Evolutionary conservation across 2,797 vertebrate species (phyloP), one percentile per base, ranked within the genome.

Genomic region (Selene dorsalis): DNA sequence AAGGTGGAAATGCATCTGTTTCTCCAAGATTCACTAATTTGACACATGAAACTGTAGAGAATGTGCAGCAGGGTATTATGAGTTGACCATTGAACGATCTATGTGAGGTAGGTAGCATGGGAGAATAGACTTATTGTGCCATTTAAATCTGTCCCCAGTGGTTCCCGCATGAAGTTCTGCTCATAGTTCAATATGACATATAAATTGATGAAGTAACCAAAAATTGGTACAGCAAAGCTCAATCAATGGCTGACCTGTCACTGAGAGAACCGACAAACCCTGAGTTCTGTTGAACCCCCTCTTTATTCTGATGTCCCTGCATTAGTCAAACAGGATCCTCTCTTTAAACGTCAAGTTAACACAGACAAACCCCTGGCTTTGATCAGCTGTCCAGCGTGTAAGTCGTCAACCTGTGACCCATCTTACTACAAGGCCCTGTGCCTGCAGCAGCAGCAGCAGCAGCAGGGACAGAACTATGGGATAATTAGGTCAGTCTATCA

Each of bases 401-500:
- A 69, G 53, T 48, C 30, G 77, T 78, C 43, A 69, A 78, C 85
- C 77, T 85, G 59, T 75, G 85, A 90, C 87, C 85, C 65, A 10
- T 75, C 64, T 77, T 83, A 77, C 89, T 84, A 76, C 69, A 52
- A 70, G 68, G 60, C 80, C 66, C 47, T 68, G 56, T 79, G 75
- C 82, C 77, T 81, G 73, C 82, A 73, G 82, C 56, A 35, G 10
- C 55, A 22, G 52, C 30, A 35, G 32, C 32, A 39, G 10, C 58
- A 35, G 10, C 41, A 22, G 52, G 48, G 60, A n/a, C 77, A 81
- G 58, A 70, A 73, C 77, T 75, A 52, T 30, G 41, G 59, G 63
- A 68, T 90, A 93, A 91, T 88, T 86, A 83, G 88, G 90, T 91
- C 84, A 72, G 84, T 91, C 80, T 73, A 83, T 91, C 89, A 92